Conservation (phyloP, 2,113 vertebrate genomes). For the Oplegnathus fasciatus region DNA sequence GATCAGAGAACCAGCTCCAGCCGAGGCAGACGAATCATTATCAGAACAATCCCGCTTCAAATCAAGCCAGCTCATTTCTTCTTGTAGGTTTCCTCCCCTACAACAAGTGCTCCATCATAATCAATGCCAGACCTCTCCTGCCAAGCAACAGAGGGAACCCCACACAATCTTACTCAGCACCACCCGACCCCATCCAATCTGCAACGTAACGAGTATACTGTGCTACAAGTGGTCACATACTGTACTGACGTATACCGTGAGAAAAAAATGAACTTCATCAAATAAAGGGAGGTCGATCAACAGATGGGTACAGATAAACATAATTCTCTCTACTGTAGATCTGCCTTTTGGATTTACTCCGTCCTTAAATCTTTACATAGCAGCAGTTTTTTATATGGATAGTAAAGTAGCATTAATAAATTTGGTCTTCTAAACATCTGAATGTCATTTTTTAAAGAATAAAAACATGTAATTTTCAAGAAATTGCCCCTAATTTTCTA, state of each 20-base stretch:
- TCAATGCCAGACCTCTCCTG: conserved; percentile 67
- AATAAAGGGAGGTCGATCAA: background rate
- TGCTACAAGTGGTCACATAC: background rate
- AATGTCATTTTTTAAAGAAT: background rate
- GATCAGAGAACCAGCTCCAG: background rate
- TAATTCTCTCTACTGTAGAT: background rate
- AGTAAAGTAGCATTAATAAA: background rate
- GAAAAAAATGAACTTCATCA: background rate
- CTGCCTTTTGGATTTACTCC: background rate
- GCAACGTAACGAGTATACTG: conserved; percentile 3
- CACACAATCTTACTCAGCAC: conserved; percentile 48
- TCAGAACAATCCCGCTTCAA: background rate
- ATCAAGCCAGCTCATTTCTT: conserved; percentile 53
- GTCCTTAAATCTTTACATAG: background rate
- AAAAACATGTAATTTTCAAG: background rate
- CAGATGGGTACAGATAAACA: background rate
- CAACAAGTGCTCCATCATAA: conserved; percentile 65
- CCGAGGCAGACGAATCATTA: conserved; percentile 21
- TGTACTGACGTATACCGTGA: background rate
- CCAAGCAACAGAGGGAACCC: conserved; percentile 66
- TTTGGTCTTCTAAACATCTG: background rate
- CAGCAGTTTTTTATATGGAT: background rate
- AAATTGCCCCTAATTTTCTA: background rate
- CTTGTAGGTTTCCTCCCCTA: conserved; percentile 50
- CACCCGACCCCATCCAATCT: conserved; percentile 20